These are phyloP conservation scores for Anguilla megastoma DNA, from an alignment of 2,797 vertebrate species.

Conservation along the genomic window DNA sequence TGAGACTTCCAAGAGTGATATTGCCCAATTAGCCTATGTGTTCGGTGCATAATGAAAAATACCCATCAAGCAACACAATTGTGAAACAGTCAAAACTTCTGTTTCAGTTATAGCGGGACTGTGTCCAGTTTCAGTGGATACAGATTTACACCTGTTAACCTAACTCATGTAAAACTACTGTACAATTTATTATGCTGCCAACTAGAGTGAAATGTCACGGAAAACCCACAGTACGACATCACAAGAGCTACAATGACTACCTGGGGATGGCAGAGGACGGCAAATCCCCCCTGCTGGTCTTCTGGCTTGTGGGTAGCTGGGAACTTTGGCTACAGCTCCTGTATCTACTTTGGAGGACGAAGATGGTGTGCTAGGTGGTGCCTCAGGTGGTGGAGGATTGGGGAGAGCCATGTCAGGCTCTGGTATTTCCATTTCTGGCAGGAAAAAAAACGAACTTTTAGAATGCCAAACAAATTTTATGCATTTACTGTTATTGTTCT, in stretches of 20 bases:
- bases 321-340: slow-evolving; percentile 74
- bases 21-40: background rate
- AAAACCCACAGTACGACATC: background rate
- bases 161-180: background rate
- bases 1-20: background rate
- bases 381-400: slow-evolving; percentile 44
- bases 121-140: background rate
- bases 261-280: slow-evolving; percentile 85
- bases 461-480: background rate
- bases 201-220: background rate
- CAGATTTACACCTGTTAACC: background rate
- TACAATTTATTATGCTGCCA: background rate
- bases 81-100: background rate
- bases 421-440: slow-evolving; percentile 56
- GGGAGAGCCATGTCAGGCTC: slow-evolving; percentile 52
- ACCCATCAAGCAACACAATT: background rate
- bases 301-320: slow-evolving; percentile 78
- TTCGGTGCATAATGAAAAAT: background rate
- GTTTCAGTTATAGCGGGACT: too few relatives aligned
- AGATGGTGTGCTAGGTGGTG: slow-evolving; percentile 52
- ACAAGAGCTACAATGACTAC: slow-evolving; percentile 55
- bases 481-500: background rate
- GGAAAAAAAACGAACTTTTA: background rate
- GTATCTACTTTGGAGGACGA: slow-evolving; percentile 72
- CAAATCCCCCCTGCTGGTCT: slow-evolving; percentile 83